A percentile compares a stretch with the other conserved stretches of the same genome.
Conservation (phyloP, 2,888 invertebrate species). For the Platycheirus rosarum region DNA sequence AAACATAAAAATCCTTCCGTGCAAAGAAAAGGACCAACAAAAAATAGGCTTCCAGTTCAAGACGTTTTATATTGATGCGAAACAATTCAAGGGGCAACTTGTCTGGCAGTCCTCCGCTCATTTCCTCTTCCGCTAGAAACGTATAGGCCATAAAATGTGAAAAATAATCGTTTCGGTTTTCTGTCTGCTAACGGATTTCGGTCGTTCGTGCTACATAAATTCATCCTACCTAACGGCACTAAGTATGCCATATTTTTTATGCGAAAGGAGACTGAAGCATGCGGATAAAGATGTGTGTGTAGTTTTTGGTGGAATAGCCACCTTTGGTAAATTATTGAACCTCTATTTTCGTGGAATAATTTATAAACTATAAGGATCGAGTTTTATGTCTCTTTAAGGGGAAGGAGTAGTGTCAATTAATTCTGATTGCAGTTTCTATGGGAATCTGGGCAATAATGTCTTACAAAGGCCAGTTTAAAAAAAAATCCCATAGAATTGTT, state of each 20-base stretch:
- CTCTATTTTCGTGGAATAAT: background rate
- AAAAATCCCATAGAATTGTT: slow-evolving; percentile 8
- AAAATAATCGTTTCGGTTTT: slow-evolving; percentile 60
- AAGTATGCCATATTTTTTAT: slow-evolving; percentile 59
- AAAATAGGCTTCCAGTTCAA: slow-evolving; percentile 18
- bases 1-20: slow-evolving; percentile 34
- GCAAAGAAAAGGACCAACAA: background rate
- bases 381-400: background rate
- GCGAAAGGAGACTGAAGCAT: background rate
- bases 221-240: slow-evolving; percentile 43
- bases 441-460: no score
- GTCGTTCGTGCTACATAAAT: slow-evolving; percentile 55
- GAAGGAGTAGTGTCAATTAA: slow-evolving; percentile 19
- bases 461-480: background rate
- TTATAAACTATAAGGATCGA: slow-evolving; percentile 25
- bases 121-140: slow-evolving; percentile 7
- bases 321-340: background rate
- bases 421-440: slow-evolving; percentile 31
- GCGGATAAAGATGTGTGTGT: slow-evolving; percentile 33
- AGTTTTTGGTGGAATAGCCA: background rate
- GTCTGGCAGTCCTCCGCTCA: slow-evolving; percentile 14
- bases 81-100: slow-evolving; percentile 24
- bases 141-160: slow-evolving; percentile 59
- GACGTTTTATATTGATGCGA: slow-evolving; percentile 33
- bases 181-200: slow-evolving; percentile 57